These are phyloP conservation scores for Xestia xanthographa DNA, from an alignment of 2,888 invertebrate species.

Conservation along the genomic window DNA sequence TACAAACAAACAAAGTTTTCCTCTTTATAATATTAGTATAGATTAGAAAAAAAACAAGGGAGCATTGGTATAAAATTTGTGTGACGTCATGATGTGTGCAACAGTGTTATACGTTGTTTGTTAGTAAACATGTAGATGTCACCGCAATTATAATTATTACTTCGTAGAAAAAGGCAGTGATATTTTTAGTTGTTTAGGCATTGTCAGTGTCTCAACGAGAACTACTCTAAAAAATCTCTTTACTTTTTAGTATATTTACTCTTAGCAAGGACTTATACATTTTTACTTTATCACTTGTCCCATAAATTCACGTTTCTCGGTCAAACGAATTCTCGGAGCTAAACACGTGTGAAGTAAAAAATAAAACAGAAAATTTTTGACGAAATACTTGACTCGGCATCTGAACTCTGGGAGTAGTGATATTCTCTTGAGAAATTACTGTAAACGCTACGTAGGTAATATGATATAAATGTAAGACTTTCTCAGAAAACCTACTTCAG, in stretches of 20 bases:
- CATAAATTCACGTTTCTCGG: constrained; percentile 12
- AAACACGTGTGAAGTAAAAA: constrained; percentile 21
- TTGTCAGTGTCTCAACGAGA: not conserved
- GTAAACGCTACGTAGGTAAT: constrained; percentile 25
- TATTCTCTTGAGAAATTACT: constrained; percentile 61
- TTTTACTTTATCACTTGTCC: constrained; percentile 6
- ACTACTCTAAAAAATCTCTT: not conserved
- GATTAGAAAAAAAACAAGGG: no score
- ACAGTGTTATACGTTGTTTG: not conserved
- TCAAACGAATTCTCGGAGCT: constrained; percentile 8
- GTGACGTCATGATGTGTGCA: not conserved
- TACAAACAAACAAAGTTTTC: no score
- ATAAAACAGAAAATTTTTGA: constrained; percentile 22
- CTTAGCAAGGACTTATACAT: not conserved
- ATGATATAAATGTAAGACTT: constrained; percentile 7
- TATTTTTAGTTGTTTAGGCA: not conserved
- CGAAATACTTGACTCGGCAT: constrained; percentile 27
- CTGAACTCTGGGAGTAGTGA: constrained; percentile 21
- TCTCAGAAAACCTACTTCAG: constrained; percentile 1
- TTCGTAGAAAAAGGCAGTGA: not conserved
- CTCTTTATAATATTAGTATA: no score
- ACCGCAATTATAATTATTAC: not conserved
- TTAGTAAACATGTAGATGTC: not conserved
- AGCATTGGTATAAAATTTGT: not conserved
- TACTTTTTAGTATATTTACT: not conserved